These are phyloP conservation scores for Zonitis immaculata DNA, from an alignment of 2,888 invertebrate species.

Conservation along the genomic window DNA sequence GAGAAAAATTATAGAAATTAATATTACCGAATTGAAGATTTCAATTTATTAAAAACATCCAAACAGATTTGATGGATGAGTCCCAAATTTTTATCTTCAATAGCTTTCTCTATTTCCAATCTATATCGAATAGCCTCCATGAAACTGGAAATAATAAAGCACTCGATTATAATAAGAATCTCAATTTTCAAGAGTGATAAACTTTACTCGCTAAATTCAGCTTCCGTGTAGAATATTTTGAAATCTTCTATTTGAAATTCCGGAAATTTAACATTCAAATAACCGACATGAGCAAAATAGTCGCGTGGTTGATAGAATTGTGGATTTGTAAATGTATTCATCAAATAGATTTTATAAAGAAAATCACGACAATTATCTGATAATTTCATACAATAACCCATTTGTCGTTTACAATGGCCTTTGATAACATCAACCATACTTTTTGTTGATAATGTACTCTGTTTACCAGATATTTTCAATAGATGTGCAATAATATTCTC, in stretches of 20 bases:
- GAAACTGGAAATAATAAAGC: background rate
- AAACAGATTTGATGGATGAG: background rate
- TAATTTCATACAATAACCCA: conserved; percentile 36
- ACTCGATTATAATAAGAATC: too few species aligned
- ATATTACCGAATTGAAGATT: background rate
- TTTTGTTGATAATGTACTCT: conserved; percentile 33
- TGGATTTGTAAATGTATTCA: conserved; percentile 36
- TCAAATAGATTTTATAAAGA: conserved; percentile 32
- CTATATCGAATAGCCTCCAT: background rate
- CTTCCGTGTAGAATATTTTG: conserved; percentile 31
- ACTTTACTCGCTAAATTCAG: too few species aligned
- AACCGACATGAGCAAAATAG: conserved; percentile 27
- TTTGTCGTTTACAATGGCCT: conserved; percentile 27
- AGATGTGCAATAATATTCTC: conserved; percentile 21
- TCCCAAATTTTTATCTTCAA: background rate
- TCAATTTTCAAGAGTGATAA: too few species aligned
- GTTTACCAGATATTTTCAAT: conserved; percentile 28
- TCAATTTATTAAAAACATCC: background rate
- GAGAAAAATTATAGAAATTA: too few species aligned
- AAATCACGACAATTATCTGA: conserved; percentile 24
- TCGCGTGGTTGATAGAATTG: conserved; percentile 28
- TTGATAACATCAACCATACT: conserved; percentile 30
- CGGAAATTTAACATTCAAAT: conserved; percentile 31
- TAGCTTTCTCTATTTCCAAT: background rate
- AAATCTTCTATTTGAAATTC: conserved; percentile 25